Evolutionary conservation across 2,797 vertebrate species (phyloP).

Genomic region (Margarornis squamiger): DNA sequence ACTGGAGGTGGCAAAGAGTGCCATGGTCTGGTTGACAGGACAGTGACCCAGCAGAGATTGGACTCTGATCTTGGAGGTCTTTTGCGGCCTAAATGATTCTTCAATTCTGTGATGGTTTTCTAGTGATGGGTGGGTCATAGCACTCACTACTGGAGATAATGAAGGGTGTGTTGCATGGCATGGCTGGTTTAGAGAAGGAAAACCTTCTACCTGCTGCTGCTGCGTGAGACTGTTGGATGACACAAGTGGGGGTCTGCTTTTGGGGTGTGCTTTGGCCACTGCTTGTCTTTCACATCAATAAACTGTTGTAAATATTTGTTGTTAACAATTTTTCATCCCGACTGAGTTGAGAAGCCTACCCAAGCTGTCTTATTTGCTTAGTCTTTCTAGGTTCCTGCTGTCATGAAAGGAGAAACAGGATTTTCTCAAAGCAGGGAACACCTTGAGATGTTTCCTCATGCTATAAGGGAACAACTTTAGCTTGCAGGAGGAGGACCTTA

Average conservation of each 20-base stretch:
- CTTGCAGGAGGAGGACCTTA: not conserved
- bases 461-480: not conserved
- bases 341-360: not conserved
- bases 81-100: not conserved
- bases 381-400: not conserved
- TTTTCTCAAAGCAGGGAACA: not conserved
- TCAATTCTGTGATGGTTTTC: not conserved
- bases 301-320: not conserved
- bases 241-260: not conserved
- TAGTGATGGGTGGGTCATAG: not conserved
- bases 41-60: not conserved
- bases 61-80: not conserved
- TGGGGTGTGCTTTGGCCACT: not conserved
- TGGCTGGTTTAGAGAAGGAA: not conserved
- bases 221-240: not conserved
- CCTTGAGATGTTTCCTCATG: not conserved
- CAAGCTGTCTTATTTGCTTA: not conserved
- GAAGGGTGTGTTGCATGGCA: not conserved
- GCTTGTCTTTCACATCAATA: not conserved
- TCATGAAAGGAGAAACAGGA: not conserved
- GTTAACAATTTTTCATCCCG: not conserved
- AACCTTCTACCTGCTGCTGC: not conserved
- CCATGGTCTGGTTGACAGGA: not conserved
- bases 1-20: fast-evolving
- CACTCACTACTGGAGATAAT: not conserved